A percentile compares a stretch with the other conserved stretches of the same genome.
Evolutionary conservation across 2,797 vertebrate genomes (phyloP).

Genomic region (Chromobotia macracanthus): DNA sequence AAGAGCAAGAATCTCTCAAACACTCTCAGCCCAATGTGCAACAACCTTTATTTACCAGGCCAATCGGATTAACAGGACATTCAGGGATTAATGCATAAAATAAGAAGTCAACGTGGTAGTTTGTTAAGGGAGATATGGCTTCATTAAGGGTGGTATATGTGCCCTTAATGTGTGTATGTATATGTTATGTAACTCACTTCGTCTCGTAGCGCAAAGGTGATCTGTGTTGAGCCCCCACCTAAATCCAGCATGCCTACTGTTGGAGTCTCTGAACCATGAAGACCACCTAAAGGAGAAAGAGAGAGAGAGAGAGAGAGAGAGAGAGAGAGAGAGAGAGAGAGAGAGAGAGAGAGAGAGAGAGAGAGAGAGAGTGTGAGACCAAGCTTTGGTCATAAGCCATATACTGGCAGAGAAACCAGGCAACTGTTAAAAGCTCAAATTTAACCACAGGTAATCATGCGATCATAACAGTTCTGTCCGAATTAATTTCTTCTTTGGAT

Average conservation of each 20-base stretch:
- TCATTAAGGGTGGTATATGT: conserved; percentile 35
- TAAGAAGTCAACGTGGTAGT: conserved; percentile 61
- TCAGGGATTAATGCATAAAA: conserved; percentile 69
- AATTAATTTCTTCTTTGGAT: not conserved
- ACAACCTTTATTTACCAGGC: conserved; percentile 61
- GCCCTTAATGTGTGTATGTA: not conserved
- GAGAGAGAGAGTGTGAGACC: too few relatives aligned
- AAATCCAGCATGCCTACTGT: conserved; percentile 91
- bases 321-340: too few relatives aligned
- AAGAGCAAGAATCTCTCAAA: conserved; percentile 50
- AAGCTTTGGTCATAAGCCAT: not conserved
- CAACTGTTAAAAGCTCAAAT: conserved; percentile 42
- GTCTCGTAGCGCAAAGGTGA: conserved; percentile 87
- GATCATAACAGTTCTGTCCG: conserved; percentile 32
- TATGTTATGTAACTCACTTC: conserved; percentile 77
- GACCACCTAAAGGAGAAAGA: conserved; percentile 75
- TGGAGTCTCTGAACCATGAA: conserved; percentile 72
- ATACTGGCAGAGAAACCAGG: not conserved
- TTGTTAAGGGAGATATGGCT: conserved; percentile 50
- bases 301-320: not conserved
- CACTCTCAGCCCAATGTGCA: conserved; percentile 45
- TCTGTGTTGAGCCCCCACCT: conserved; percentile 94
- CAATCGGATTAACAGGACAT: conserved; percentile 58
- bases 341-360: not conserved
- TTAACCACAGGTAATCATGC: conserved; percentile 66